Base-by-base conservation (phyloP, 2,797 vertebrate species). In the Esox lucius region DNA sequence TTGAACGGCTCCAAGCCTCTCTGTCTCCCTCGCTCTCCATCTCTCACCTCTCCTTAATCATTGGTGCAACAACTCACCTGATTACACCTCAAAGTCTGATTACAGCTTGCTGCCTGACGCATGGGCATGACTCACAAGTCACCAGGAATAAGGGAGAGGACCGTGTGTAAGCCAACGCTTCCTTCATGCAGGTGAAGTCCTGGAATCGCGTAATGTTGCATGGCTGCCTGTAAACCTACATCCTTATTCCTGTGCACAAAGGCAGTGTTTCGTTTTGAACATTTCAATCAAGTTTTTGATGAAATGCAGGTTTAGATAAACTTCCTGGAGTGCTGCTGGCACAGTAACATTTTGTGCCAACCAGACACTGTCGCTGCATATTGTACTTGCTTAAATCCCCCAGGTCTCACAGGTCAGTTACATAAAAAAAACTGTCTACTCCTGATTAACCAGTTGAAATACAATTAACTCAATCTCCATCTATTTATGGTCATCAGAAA, bases 61-160 rank as follows among this genome's bases (percentile, higher is more conserved):
- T 91, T 88, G 90, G 89, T 89, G 90, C 92, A 91, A 92, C 94
- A 94, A 93, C 91, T 93, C 91, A 85, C 84, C 89, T 95, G 94
- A 95, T 95, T 95, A 95, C 92, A 92, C 93, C 93, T 89, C 89
- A 48, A 85, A 89, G 87, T 90, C 92, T 93, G 93, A 95, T 95
- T 94, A 93, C 84, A 87, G 91, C 87, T 82, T 91, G 90, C 90
- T 92, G 94, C 89, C 88, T 86, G 83, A 53, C 1, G 15, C 16
- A n/a, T 53, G 49, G 49, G 75, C 82, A 78, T 84, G 85, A 87
- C 87, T 95, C 92, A 90, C 83, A 94, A 94, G 91, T 91, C 91
- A 92, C 42, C 24, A 83, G 83, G 79, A 91, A 90, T 76, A 83
- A 84, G 17, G 24, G n/a, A 22, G 9, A 56, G n/a, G 15, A 22